Conservation (phyloP, 1,140 invertebrate genomes). For the Aphelinus atriplicis region DNA sequence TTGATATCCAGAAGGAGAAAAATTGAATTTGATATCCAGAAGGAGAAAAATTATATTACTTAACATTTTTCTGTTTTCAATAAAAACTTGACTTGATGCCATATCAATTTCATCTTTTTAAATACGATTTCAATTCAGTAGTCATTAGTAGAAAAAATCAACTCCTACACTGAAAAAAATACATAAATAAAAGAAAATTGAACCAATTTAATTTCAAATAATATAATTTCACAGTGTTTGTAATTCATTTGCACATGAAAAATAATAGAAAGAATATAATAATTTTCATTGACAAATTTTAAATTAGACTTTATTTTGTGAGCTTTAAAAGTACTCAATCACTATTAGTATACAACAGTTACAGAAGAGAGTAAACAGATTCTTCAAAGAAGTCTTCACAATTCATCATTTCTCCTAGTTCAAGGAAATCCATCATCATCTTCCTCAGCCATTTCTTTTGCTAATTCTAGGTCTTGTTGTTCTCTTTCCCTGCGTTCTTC, state of each 20-base stretch:
- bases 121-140: too few species aligned
- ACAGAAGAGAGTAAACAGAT: slow-evolving; percentile 35
- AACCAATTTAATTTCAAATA: not conserved
- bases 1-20: too few species aligned
- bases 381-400: slow-evolving; percentile 15
- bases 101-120: too few species aligned
- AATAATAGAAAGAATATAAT: slow-evolving; percentile 3
- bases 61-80: too few species aligned
- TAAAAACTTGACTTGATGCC: too few species aligned
- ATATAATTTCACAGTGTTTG: not conserved
- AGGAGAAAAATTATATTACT: too few species aligned
- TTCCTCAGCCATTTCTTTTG: slow-evolving; percentile 99
- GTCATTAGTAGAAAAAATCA: too few species aligned
- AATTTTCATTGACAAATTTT: slow-evolving; percentile 18
- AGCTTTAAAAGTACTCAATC: slow-evolving; percentile 30
- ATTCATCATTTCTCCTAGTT: slow-evolving; percentile 39
- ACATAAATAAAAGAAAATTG: not conserved
- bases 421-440: slow-evolving; percentile 92
- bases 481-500: slow-evolving; percentile 96
- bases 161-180: too few species aligned
- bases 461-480: slow-evolving; percentile 96
- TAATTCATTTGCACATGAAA: not conserved
- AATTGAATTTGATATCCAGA: too few species aligned
- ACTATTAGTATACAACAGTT: slow-evolving; percentile 38
- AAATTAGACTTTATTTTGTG: slow-evolving; percentile 26